A percentile compares a stretch with the other conserved stretches of the same genome.
Conservation (phyloP, 2,113 vertebrate species). For the Cardinalis cardinalis region DNA sequence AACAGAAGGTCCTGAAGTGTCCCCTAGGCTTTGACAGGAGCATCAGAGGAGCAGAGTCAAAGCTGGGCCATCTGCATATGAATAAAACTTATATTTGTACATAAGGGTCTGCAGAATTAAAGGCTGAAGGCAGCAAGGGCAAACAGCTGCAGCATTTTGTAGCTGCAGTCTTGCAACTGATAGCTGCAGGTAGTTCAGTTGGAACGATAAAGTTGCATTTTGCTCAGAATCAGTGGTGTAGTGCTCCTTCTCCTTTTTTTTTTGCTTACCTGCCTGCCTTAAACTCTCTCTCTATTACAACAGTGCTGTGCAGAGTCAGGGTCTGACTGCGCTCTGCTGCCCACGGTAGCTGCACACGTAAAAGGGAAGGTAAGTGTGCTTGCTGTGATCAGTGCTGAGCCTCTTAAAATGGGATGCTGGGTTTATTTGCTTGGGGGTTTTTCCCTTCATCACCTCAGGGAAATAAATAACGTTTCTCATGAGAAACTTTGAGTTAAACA, state of each 20-base stretch:
- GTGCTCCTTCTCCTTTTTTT: not conserved
- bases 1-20: not conserved
- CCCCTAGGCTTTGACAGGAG: not conserved
- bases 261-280: not conserved
- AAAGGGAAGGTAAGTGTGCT: conserved; percentile 40
- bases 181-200: not conserved
- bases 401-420: not conserved
- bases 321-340: not conserved
- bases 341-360: not conserved
- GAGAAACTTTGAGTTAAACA: not conserved
- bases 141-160: not conserved
- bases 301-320: conserved; percentile 42
- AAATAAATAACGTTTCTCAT: not conserved
- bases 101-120: not conserved
- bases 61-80: not conserved
- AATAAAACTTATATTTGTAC: not conserved
- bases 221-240: not conserved
- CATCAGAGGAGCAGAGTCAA: not conserved
- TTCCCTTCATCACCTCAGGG: not conserved
- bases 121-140: not conserved
- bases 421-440: not conserved
- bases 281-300: not conserved
- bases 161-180: not conserved
- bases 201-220: not conserved
- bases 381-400: not conserved